Conservation (phyloP, 2,888 invertebrate species). For the Ariolimax columbianus region DNA sequence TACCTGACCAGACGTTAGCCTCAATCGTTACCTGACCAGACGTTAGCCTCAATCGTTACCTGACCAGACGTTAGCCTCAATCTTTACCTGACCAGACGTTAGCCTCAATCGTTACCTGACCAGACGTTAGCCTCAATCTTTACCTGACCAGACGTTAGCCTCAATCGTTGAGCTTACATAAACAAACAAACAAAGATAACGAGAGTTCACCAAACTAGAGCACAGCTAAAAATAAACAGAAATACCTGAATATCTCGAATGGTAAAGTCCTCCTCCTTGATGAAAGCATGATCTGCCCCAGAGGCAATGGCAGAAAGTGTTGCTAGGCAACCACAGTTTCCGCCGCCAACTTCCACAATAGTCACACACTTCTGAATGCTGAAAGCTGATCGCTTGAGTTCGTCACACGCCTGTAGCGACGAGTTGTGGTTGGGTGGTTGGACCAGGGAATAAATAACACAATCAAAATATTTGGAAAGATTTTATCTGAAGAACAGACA, state of each 20-base stretch:
- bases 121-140: too few relatives aligned
- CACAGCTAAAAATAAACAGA: not conserved
- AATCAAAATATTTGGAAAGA: not conserved
- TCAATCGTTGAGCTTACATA: too few relatives aligned
- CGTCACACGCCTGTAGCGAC: constrained; percentile 47
- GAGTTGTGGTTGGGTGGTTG: not conserved
- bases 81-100: too few relatives aligned
- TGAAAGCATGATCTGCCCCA: constrained; percentile 45
- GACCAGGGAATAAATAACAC: not conserved
- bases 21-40: too few relatives aligned
- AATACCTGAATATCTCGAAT: constrained; percentile 46
- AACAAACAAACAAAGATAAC: too few relatives aligned
- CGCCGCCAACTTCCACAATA: constrained; percentile 48
- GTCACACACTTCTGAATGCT: constrained; percentile 42
- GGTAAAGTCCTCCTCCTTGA: constrained; percentile 45
- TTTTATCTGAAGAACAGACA: not conserved
- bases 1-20: too few relatives aligned
- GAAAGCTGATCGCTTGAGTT: constrained; percentile 44
- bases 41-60: too few relatives aligned
- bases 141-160: too few relatives aligned
- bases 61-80: too few relatives aligned
- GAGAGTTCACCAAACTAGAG: too few relatives aligned
- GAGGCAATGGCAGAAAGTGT: constrained; percentile 42
- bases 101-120: too few relatives aligned
- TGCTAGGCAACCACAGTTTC: constrained; percentile 49